Base-by-base conservation (phyloP, 1,140 invertebrate species). In the Drosophila sturtevanti region DNA sequence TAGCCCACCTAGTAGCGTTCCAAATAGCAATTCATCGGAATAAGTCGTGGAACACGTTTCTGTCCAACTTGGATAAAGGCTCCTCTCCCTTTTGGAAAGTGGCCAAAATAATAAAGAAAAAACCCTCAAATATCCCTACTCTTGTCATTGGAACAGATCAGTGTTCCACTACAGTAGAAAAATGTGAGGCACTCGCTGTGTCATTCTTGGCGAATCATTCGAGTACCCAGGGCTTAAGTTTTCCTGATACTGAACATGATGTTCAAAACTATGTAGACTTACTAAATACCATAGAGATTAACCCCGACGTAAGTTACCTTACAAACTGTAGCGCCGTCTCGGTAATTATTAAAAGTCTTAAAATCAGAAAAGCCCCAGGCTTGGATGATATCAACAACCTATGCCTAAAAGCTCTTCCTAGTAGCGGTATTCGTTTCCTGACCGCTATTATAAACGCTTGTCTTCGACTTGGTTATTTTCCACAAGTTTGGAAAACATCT, bases 371-470 rank as follows among this genome's bases (percentile, higher is more conserved):
- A 51, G 22, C 61, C 6, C 22, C 41, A 10, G 61, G 61, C n/a
- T 4, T 52, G 21, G 27, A 63, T 12, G 16, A 14, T 14, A 63
- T 63, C 18, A 24, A 63, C 12, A 51, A 63, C 14, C 11, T 48
- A 51, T 63, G 24, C 22, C 31, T 63, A 9, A 63, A 54, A 52
- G 21, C 12, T 31, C 62, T 52, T 14, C 61, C 61, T 41, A 38
- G 22, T 22, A 31, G n/a, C 9, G 60, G 41, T 18, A 27, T 34
- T 3, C 16, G 18, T 11, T 62, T 44, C 18, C 18, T 62, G 10
- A 27, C 60, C 41, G 9, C 12, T 27, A 9, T 60, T 22, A 41
- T 60, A 14, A 60, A 22, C 24, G 22, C 37, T 48, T 18, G 37
- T 11, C 22, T 27, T 14, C 16, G 24, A 24, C 38, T 48, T 48